These are phyloP conservation scores for Drepanosiphum platanoidis DNA, from an alignment of 2,888 invertebrate species.

Conservation along the genomic window DNA sequence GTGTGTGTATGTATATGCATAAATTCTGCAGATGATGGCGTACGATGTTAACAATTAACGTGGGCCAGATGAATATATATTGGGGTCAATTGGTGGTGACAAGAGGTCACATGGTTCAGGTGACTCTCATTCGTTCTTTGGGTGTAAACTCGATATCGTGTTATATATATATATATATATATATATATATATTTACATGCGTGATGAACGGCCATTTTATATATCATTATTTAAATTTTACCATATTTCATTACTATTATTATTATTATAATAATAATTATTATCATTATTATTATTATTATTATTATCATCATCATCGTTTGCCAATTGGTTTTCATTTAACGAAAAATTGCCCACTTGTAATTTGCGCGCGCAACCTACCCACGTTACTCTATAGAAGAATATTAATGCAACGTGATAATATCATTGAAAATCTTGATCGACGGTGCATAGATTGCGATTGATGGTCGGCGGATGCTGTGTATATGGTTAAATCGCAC, in stretches of 20 bases:
- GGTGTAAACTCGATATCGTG: neutral
- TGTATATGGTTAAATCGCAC: neutral
- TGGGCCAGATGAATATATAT: constrained; percentile 1
- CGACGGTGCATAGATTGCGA: neutral
- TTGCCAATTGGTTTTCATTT: constrained; percentile 54
- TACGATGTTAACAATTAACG: constrained; percentile 6
- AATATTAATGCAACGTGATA: neutral
- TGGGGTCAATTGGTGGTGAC: constrained; percentile 36
- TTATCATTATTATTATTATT: too few species aligned
- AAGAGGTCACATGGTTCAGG: constrained; percentile 17
- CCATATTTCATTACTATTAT: constrained; percentile 13
- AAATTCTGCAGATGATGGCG: neutral
- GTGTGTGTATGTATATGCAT: neutral
- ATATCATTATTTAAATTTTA: neutral
- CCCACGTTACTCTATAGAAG: neutral
- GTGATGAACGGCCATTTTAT: too few species aligned
- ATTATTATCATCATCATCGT: neutral
- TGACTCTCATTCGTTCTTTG: neutral
- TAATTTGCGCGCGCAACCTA: neutral
- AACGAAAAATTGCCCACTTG: constrained; percentile 24
- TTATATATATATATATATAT: neutral
- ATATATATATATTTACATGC: too few species aligned
- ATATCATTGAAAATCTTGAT: neutral
- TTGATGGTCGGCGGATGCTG: neutral
- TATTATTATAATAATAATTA: constrained; percentile 22